Evolutionary conservation across 2,113 vertebrate genomes (phyloP).

Genomic region (Prietella phreatophila): DNA sequence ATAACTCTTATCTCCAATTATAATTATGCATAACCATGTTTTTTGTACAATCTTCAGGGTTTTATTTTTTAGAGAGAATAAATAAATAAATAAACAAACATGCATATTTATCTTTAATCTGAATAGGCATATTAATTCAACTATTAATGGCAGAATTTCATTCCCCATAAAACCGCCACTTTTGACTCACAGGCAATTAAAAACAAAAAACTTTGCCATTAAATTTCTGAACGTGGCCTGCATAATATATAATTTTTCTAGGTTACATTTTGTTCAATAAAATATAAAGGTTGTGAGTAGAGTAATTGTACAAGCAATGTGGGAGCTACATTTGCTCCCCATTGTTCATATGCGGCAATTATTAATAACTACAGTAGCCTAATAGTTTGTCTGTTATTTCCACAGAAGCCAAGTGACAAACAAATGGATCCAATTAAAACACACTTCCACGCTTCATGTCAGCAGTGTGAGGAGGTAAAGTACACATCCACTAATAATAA

Average conservation of each 20-base stretch:
- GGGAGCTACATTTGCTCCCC: conserved; percentile 42
- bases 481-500: conserved; percentile 31
- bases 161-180: neutral
- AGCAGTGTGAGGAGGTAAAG: conserved; percentile 63
- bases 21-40: neutral
- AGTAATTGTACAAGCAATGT: conserved; percentile 8
- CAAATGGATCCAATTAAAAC: conserved; percentile 71
- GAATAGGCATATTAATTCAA: neutral
- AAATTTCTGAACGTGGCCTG: neutral
- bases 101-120: neutral
- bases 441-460: conserved; percentile 60
- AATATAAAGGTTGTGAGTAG: neutral
- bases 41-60: neutral
- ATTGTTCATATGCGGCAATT: conserved; percentile 64
- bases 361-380: conserved; percentile 63
- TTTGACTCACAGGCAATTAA: neutral
- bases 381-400: conserved; percentile 73
- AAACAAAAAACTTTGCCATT: neutral
- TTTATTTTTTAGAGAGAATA: neutral
- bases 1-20: neutral
- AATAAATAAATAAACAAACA: neutral
- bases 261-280: conserved; percentile 2
- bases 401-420: conserved; percentile 69
- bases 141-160: neutral
- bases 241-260: neutral